Base-by-base conservation (phyloP, 2,888 invertebrate species). In the Tribolium freemani region DNA sequence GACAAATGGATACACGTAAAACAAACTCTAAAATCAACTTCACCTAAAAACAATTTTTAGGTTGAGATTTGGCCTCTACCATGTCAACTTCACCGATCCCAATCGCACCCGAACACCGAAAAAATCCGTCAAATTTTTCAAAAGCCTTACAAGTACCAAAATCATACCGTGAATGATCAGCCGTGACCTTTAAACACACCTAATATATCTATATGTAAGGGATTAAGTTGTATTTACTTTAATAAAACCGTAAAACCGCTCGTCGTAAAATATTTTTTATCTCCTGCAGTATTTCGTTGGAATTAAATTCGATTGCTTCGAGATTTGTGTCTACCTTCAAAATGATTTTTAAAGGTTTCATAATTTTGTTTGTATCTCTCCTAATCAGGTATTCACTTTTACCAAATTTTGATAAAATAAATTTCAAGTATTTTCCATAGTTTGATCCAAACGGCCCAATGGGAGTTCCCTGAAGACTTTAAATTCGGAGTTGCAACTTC, bases 71-170 rank as follows among this genome's bases (percentile, higher is more conserved):
- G 89, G 89, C 0, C 80, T 89, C 5, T 88, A 86, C 77, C 85
- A 86, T 71, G 88, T 89, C 2, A 88, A 89, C 75, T 89, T 87
- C 77, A 78, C 84, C n/a, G 87, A 86, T 72, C 84, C 87, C n/a
- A 80, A 87, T 10, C 86, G 80, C 63, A 87, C 87, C 1, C 84
- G 89, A 45, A 88, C 86, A 0, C 86, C 88, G 0, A 88, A 88
- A 74, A 80, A 56, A 21, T 71, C 67, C 3, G 67, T 67, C n/a
- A 48, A 57, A n/a, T 67, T 46, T 13, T 48, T 67, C 16, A 56
- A 67, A 48, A 67, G 56, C 31, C 13, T 67, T 8, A 64, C 54
- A 5, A 64, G n/a, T 5, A 64, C 64, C 5, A 64, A 44, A 64
- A 54, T 48, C 26, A 26, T 10, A 53, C 11, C 16, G 20, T 48